These are phyloP conservation scores for Slavum lentiscoides DNA, from an alignment of 2,888 invertebrate species.

Conservation along the genomic window DNA sequence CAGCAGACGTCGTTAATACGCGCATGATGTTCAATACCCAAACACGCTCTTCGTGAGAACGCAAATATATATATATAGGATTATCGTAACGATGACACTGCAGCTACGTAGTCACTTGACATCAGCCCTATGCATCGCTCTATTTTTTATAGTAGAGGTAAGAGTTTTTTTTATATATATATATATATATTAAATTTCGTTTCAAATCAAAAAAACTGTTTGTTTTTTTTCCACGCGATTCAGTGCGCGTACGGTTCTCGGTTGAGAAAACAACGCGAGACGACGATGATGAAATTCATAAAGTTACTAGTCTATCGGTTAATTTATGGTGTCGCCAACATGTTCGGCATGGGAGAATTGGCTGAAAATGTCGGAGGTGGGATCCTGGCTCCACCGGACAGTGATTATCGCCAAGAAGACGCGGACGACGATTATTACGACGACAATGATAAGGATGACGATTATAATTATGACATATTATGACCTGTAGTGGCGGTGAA, in stretches of 20 bases:
- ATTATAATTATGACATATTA: conserved; percentile 11
- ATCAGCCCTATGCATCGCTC: conserved; percentile 1
- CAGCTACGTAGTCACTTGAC: background rate
- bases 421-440: conserved; percentile 45
- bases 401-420: conserved; percentile 46
- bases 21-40: background rate
- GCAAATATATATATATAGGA: background rate
- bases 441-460: conserved; percentile 19
- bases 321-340: conserved; percentile 54
- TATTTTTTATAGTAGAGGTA: conserved; percentile 10
- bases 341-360: conserved; percentile 54
- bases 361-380: conserved; percentile 54
- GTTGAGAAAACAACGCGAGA: conserved; percentile 44
- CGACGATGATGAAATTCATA: conserved; percentile 52
- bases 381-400: conserved; percentile 52
- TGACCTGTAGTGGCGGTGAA: no score
- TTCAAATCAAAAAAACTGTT: background rate
- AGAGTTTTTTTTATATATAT: background rate
- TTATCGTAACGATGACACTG: background rate
- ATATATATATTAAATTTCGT: background rate
- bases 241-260: conserved; percentile 26
- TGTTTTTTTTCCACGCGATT: background rate
- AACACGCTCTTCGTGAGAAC: background rate
- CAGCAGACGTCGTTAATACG: no score
- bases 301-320: conserved; percentile 54